Percentiles rank a stretch among this genome's conserved stretches.
These are phyloP conservation scores for Micromesistius poutassou DNA, from an alignment of 2,797 vertebrate genomes.

Conservation along the genomic window DNA sequence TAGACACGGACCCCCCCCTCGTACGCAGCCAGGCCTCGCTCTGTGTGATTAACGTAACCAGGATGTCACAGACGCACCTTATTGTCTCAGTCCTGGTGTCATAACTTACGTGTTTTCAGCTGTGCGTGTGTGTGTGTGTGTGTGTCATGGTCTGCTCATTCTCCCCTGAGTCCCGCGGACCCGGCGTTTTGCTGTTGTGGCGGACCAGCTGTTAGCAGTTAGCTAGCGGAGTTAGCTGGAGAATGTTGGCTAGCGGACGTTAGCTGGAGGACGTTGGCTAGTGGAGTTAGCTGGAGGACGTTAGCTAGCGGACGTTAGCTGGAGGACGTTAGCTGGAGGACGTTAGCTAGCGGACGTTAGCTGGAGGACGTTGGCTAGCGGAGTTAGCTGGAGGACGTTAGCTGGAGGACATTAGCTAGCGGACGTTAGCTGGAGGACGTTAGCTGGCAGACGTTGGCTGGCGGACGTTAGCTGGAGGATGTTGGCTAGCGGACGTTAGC, in stretches of 20 bases:
- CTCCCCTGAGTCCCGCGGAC: slow-evolving; percentile 53
- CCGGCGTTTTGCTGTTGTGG: slow-evolving; percentile 24
- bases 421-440: too few relatives aligned
- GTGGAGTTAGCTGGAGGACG: too few relatives aligned
- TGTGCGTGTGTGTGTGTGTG: slow-evolving; percentile 46
- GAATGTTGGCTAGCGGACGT: slow-evolving; percentile 31
- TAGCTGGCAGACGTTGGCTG: too few relatives aligned
- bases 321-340: too few relatives aligned
- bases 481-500: too few relatives aligned
- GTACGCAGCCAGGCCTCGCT: slow-evolving; percentile 10
- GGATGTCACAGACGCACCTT: slow-evolving; percentile 42
- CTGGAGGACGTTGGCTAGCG: slow-evolving; percentile 30
- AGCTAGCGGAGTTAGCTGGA: too few relatives aligned
- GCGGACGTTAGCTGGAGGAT: slow-evolving; percentile 38
- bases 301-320: too few relatives aligned
- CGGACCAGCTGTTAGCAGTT: slow-evolving; percentile 42
- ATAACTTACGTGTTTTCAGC: neutral
- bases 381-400: too few relatives aligned
- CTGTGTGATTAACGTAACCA: slow-evolving; percentile 50
- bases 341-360: too few relatives aligned
- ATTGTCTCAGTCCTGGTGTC: slow-evolving; percentile 34
- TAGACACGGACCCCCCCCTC: slow-evolving; percentile 6
- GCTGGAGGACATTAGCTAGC: too few relatives aligned
- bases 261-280: too few relatives aligned
- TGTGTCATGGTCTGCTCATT: slow-evolving; percentile 55